phyloP scores from a whole-genome alignment of 2,113 vertebrate genomes.

The Nycticebus coucang region DNA sequence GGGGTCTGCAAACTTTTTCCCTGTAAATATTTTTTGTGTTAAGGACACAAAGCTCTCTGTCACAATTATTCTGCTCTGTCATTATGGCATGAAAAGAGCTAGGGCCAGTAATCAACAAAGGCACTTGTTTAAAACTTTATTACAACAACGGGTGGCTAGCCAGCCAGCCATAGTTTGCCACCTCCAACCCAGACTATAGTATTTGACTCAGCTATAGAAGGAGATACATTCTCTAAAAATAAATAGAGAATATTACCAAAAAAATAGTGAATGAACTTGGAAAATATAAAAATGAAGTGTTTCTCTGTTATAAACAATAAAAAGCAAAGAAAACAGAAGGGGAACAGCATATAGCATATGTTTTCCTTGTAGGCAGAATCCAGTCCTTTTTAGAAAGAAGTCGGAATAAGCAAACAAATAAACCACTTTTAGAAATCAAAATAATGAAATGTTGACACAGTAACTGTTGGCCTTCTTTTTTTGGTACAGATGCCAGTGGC shows the following conservation, averaged over 20 bases:
- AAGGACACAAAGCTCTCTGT: fast-evolving
- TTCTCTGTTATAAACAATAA: not conserved
- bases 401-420: not conserved
- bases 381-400: conserved; percentile 11
- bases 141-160: not conserved
- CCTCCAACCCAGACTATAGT: not conserved
- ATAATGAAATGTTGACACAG: not conserved
- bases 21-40: not conserved
- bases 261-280: not conserved
- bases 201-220: not conserved
- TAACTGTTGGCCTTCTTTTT: not conserved
- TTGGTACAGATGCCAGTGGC: not conserved
- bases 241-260: not conserved
- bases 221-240: not conserved
- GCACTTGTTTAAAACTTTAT: not conserved
- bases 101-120: not conserved
- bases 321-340: not conserved
- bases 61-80: not conserved
- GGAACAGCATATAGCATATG: not conserved
- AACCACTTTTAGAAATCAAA: not conserved
- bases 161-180: not conserved
- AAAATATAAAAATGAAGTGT: conserved; percentile 32
- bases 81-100: not conserved
- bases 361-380: not conserved
- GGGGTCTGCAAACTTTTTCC: not conserved